Conservation (phyloP, 2,888 invertebrate genomes). For the Halocaridina rubra region DNA sequence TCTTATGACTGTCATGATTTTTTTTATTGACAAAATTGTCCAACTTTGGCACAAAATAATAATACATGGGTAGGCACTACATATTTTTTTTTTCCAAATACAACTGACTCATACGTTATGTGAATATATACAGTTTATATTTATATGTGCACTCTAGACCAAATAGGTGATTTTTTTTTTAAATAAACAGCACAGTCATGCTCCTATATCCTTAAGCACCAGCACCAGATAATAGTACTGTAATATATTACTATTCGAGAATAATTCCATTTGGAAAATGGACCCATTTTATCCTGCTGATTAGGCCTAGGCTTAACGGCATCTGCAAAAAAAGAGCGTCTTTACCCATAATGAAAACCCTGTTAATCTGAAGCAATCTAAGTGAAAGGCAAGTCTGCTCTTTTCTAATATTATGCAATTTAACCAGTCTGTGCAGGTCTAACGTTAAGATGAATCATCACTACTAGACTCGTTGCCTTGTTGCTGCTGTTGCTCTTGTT, state of each 20-base stretch:
- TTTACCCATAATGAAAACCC: too few species aligned
- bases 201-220: not conserved
- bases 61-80: slow-evolving; percentile 54
- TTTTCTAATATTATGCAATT: too few species aligned
- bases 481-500: slow-evolving; percentile 32
- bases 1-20: not conserved
- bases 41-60: slow-evolving; percentile 55
- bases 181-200: not conserved
- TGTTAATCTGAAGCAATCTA: too few species aligned
- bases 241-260: too few species aligned
- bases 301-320: too few species aligned
- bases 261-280: too few species aligned
- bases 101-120: not conserved
- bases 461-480: slow-evolving; percentile 41
- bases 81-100: slow-evolving; percentile 15
- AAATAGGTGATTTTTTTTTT: not conserved
- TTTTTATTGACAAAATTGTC: not conserved
- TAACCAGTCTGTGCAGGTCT: not conserved
- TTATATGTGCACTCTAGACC: not conserved
- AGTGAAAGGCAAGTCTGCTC: too few species aligned
- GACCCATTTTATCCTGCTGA: too few species aligned
- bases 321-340: too few species aligned
- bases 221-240: too few species aligned
- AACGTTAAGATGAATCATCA: slow-evolving; percentile 53
- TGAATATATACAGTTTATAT: not conserved